Percentiles rank a stretch among this genome's conserved stretches.
These are phyloP conservation scores for Podocnemis expansa DNA, from an alignment of 2,113 vertebrate genomes.

Conservation along the genomic window DNA sequence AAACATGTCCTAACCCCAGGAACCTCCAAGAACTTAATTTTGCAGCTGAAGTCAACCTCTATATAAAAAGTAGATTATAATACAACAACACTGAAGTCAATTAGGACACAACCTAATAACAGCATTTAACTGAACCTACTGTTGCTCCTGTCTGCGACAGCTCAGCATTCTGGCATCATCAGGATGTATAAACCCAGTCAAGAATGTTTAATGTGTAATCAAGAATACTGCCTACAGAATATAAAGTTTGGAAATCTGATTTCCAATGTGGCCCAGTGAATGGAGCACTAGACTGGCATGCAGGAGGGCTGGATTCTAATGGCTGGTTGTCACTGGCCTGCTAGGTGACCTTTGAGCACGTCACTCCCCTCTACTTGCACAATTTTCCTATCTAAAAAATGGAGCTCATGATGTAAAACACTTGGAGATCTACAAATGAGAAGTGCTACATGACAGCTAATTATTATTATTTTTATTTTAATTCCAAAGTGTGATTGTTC, in stretches of 20 bases:
- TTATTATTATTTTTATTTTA: not conserved
- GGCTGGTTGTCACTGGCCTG: not conserved
- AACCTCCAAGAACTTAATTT: not conserved
- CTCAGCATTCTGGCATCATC: not conserved
- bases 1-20: not conserved
- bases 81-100: not conserved
- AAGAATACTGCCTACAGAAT: fast-evolving
- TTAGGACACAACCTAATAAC: fast-evolving
- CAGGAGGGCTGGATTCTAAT: not conserved
- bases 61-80: not conserved
- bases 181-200: not conserved
- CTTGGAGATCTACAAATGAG: not conserved
- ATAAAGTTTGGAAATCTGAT: fast-evolving
- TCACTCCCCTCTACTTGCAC: not conserved
- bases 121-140: fast-evolving
- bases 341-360: not conserved
- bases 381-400: not conserved
- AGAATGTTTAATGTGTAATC: not conserved
- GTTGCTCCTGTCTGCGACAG: not conserved
- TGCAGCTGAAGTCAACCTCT: not conserved
- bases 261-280: fast-evolving
- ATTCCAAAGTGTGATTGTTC: fast-evolving
- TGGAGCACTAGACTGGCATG: not conserved
- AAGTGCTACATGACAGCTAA: not conserved
- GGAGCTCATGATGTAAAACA: not conserved